A percentile compares a stretch with the other conserved stretches of the same genome.
These are phyloP conservation scores for Drosophila flavopinicola DNA, from an alignment of 2,888 invertebrate genomes.

Conservation along the genomic window DNA sequence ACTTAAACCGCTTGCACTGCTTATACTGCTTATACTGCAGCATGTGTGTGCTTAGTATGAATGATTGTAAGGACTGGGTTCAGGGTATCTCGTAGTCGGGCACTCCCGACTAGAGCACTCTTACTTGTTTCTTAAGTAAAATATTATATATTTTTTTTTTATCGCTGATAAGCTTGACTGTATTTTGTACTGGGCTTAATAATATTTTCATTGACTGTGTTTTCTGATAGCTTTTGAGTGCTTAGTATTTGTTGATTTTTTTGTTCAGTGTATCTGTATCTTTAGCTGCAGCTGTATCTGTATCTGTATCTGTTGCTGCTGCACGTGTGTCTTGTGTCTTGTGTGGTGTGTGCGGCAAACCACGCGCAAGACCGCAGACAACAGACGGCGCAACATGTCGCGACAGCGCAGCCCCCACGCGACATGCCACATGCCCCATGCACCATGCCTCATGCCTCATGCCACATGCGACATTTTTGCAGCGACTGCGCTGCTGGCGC, in stretches of 20 bases:
- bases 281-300: slow-evolving; percentile 6
- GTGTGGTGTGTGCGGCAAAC: slow-evolving; percentile 37
- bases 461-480: slow-evolving; percentile 67
- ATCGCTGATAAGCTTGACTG: too few relatives aligned
- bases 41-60: too few relatives aligned
- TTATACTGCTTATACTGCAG: too few relatives aligned
- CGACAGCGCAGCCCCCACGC: slow-evolving; percentile 66
- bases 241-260: background rate
- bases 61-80: too few relatives aligned
- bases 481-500: slow-evolving; percentile 37
- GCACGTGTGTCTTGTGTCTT: slow-evolving; percentile 57
- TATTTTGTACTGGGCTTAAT: too few relatives aligned
- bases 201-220: background rate
- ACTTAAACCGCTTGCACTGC: too few relatives aligned
- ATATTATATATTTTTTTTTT: too few relatives aligned
- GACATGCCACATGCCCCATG: slow-evolving; percentile 46
- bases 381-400: slow-evolving; percentile 68
- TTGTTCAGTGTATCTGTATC: slow-evolving; percentile 12
- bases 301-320: slow-evolving; percentile 26
- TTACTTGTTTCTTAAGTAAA: too few relatives aligned
- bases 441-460: slow-evolving; percentile 67
- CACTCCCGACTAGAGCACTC: too few relatives aligned
- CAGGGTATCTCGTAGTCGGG: too few relatives aligned
- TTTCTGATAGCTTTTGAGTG: background rate
- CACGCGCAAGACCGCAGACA: slow-evolving; percentile 35